phyloP scores from a whole-genome alignment of 2,888 invertebrate species.

The Nomada ferruginata region DNA sequence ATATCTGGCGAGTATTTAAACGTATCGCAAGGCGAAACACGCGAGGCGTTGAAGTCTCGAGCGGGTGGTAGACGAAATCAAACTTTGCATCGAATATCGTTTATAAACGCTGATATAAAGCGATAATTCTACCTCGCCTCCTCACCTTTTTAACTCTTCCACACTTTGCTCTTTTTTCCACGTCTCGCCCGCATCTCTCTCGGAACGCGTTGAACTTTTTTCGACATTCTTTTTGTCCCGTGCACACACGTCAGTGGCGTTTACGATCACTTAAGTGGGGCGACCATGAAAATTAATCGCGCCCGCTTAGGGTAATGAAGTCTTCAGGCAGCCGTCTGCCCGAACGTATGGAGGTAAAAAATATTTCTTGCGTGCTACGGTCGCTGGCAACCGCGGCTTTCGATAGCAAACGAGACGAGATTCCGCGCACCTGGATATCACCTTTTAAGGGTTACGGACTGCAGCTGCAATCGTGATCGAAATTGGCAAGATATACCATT shows the following conservation, averaged over 20 bases:
- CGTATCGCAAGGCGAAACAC: too few species aligned
- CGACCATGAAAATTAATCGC: conserved; percentile 67
- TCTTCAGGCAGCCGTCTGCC: conserved; percentile 29
- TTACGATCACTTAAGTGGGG: conserved; percentile 59
- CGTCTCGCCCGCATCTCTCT: conserved; percentile 54
- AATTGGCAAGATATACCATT: too few species aligned
- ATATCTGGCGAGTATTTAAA: too few species aligned
- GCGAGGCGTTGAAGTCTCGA: too few species aligned
- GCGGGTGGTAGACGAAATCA: neutral
- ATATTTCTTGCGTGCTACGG: conserved; percentile 33
- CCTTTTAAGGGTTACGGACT: neutral
- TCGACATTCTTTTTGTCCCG: conserved; percentile 42
- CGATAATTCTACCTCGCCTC: too few species aligned
- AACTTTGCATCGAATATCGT: neutral
- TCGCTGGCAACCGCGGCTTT: neutral
- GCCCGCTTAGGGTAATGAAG: conserved; percentile 57
- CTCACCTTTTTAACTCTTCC: conserved; percentile 11
- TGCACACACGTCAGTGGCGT: conserved; percentile 51
- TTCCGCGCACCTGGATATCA: neutral
- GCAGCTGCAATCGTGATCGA: neutral
- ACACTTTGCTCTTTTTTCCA: conserved; percentile 18
- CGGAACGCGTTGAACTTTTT: conserved; percentile 35
- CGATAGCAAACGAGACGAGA: neutral
- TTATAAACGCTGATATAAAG: neutral
- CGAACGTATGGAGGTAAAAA: conserved; percentile 14